These are phyloP conservation scores for Catocala nupta DNA, from an alignment of 2,888 invertebrate species.

Conservation along the genomic window DNA sequence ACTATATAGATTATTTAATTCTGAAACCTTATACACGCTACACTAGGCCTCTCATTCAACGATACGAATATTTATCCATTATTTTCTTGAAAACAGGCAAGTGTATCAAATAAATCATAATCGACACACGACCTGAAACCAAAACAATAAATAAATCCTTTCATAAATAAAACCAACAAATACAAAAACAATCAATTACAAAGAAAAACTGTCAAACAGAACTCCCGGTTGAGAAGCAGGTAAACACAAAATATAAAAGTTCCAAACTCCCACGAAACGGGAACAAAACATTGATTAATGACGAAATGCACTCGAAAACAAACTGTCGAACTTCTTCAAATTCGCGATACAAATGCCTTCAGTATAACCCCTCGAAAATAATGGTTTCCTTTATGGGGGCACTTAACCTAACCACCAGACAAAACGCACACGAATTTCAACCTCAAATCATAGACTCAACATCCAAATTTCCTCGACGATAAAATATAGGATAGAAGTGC, in stretches of 20 bases:
- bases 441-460: background rate
- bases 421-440: constrained; percentile 36
- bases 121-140: background rate
- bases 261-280: constrained; percentile 63
- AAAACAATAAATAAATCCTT: constrained; percentile 40
- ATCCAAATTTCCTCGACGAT: constrained; percentile 36
- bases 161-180: constrained; percentile 38
- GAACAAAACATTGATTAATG: constrained; percentile 87
- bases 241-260: constrained; percentile 78
- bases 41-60: too few species aligned
- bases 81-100: too few species aligned
- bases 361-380: constrained; percentile 84
- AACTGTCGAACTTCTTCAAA: constrained; percentile 88
- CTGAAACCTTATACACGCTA: too few species aligned
- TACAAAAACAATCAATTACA: constrained; percentile 82
- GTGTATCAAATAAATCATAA: constrained; percentile 3
- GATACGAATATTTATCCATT: background rate
- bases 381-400: constrained; percentile 81
- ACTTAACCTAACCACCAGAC: constrained; percentile 57
- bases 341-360: constrained; percentile 85
- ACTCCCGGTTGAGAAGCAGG: constrained; percentile 74
- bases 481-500: constrained; percentile 62
- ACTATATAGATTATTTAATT: too few species aligned
- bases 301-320: constrained; percentile 87
- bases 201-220: constrained; percentile 77